Percentiles rank a stretch among this genome's conserved stretches.
Conservation (phyloP, 1,140 invertebrate species). For the Scaptomyza pallida region DNA sequence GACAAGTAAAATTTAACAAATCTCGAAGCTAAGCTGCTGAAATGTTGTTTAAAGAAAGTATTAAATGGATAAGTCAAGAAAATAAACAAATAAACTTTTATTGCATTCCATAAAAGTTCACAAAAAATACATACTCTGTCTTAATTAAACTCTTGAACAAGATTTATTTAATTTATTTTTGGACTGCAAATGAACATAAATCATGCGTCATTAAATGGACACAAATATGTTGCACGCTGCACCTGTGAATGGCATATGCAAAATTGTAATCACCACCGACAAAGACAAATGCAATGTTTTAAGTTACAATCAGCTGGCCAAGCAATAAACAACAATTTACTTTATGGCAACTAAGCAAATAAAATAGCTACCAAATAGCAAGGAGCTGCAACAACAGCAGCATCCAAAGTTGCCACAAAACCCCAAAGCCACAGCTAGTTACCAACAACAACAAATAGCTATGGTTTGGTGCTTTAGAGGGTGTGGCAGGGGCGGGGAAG, state of each 20-base stretch:
- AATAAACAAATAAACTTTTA: too few species aligned
- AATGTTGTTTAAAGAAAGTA: not conserved
- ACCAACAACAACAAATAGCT: slow-evolving; percentile 39
- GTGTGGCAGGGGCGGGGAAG: slow-evolving; percentile 3
- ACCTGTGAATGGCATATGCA: slow-evolving; percentile 23
- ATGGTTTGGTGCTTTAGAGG: not conserved
- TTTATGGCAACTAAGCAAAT: slow-evolving; percentile 67
- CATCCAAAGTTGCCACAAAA: slow-evolving; percentile 49
- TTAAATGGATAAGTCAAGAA: too few species aligned
- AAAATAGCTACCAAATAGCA: slow-evolving; percentile 24
- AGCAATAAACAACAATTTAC: slow-evolving; percentile 77
- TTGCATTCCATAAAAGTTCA: too few species aligned
- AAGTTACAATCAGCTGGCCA: slow-evolving; percentile 57
- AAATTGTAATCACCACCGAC: slow-evolving; percentile 16
- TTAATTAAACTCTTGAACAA: too few species aligned
- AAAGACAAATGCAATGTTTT: slow-evolving; percentile 63
- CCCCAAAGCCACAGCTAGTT: slow-evolving; percentile 54
- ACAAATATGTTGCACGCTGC: slow-evolving; percentile 1
- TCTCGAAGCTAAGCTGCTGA: not conserved
- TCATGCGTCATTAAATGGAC: not conserved
- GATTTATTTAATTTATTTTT: not conserved
- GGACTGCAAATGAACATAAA: not conserved
- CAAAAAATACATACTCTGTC: too few species aligned
- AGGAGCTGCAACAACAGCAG: slow-evolving; percentile 14
- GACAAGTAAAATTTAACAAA: not conserved